Evolutionary conservation across 1,140 invertebrate genomes (phyloP), one percentile per base, ranked within the genome.

Genomic region (Magallana ariakensis): DNA sequence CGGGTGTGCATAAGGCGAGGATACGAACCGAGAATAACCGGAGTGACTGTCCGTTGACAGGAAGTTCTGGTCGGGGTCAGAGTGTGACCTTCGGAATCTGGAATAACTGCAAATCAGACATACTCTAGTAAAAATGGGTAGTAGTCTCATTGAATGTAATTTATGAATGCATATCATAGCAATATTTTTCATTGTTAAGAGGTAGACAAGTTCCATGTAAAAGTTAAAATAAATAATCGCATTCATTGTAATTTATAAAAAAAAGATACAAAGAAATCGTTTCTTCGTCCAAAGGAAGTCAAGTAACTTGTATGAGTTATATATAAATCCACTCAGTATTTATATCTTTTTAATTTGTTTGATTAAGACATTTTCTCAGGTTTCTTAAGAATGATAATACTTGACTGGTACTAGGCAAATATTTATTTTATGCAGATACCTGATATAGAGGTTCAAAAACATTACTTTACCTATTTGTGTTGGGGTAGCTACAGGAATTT

Each of bases 51-150:
- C 88, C 26, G 89, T 55, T 1, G 88, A 85, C 26, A 87, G 80
- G 80, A 89, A 90, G 19, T 87, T 87, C 54, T 87, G 84, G 26
- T 88, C 84, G 75, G 90, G 66, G 46, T 86, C 87, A 80, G 90
- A 84, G 60, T 87, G 84, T 66, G 89, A 84, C 81, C 87, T 19
- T 60, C 57, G 81, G 84, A 85, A 86, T 70, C 87, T 90, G 87
- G 9, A 55, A 26, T 82, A 82, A 54, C 53, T n/a, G 19, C 16
- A 5, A 54, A 26, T 16, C 33, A 46, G 33, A 46, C 2, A 46
- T 46, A 46, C 33, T 46, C 3, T 46, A 46, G 33, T 46, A 46
- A 46, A 46, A 46, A 46, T 46, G 5, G 2, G 33, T 46, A 46
- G 33, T 46, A 46, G 5, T 46, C 33, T 46, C 33, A 46, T 46